Base-by-base conservation (phyloP, 2,113 vertebrate species). In the Epinephelus moara region DNA sequence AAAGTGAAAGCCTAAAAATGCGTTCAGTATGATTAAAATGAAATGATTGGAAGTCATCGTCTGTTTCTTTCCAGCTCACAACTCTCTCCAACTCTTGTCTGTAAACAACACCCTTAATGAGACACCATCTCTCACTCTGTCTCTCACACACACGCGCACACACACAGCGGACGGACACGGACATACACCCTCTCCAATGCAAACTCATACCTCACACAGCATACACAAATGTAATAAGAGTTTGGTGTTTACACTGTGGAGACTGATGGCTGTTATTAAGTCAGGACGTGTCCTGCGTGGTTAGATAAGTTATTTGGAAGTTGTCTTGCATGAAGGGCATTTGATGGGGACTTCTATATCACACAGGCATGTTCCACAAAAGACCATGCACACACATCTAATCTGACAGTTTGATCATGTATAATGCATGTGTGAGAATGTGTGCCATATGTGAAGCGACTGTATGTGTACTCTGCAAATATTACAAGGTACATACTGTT, bases 81-180 rank as follows among this genome's bases (percentile, higher is more conserved):
- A 57, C 49, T 83, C 68, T 78, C 30, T 66, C 68, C 82, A 81
- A 55, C 49, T 72, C 45, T 50, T 49, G 56, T 75, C 57, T 78
- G 88, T 88, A 86, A 92, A 91, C 91, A 90, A 84, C 84, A 71
- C 75, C 45, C 78, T 74, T 92, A 88, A 91, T 91, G 84, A 89
- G 89, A 89, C 88, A 70, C 81, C 67, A 53, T 83, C 57, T 56
- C 67, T 50, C 76, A 73, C 55, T 55, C 30, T 45, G 23, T 59
- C 33, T 57, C 63, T 12, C 52, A 30, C 66, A 67, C 81, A 62
- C 85, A 70, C 52, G 4, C 17, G 33, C 67, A 66, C 37, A 21
- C 45, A 75, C 42, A 40, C n/a, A 27, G 13, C 37, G 45, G 37
- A 47, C 71, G 67, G 1, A 59, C 23, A 57, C 4, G 55, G 8